Evolutionary conservation across 2,888 invertebrate genomes (phyloP).

Genomic region (Emmelina monodactyla): DNA sequence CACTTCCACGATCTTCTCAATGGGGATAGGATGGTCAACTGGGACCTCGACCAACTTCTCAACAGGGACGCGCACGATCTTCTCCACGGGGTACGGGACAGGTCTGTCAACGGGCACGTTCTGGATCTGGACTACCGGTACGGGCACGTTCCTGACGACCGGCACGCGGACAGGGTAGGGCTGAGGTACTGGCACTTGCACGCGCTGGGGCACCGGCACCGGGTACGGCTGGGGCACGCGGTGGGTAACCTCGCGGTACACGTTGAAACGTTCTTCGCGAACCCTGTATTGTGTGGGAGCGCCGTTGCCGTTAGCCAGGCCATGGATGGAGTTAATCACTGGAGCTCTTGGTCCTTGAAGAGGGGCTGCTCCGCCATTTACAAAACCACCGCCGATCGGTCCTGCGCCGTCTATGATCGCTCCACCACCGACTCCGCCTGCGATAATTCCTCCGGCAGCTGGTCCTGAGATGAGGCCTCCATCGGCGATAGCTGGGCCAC

Average conservation of each 20-base stretch:
- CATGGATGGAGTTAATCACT: constrained; percentile 48
- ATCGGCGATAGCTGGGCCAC: constrained; percentile 5
- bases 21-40: constrained; percentile 63
- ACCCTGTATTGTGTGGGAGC: constrained; percentile 47
- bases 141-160: constrained; percentile 57
- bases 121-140: constrained; percentile 64
- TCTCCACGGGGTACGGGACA: constrained; percentile 67
- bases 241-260: constrained; percentile 54
- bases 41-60: constrained; percentile 64
- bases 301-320: constrained; percentile 44
- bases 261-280: constrained; percentile 48
- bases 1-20: constrained; percentile 57
- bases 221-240: constrained; percentile 65
- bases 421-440: constrained; percentile 12
- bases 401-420: constrained; percentile 15
- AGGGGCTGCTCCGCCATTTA: constrained; percentile 16
- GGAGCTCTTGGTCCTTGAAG: constrained; percentile 39
- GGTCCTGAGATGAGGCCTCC: constrained; percentile 3
- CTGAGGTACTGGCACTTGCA: constrained; percentile 63
- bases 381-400: constrained; percentile 1
- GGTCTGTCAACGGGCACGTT: constrained; percentile 65
- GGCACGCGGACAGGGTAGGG: constrained; percentile 67
- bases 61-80: constrained; percentile 64
- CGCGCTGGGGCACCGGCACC: constrained; percentile 58
- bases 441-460: constrained; percentile 7